Evolutionary conservation across 2,113 vertebrate species (phyloP), one percentile per base, ranked within the genome.

Genomic region (Catagonus wagneri): DNA sequence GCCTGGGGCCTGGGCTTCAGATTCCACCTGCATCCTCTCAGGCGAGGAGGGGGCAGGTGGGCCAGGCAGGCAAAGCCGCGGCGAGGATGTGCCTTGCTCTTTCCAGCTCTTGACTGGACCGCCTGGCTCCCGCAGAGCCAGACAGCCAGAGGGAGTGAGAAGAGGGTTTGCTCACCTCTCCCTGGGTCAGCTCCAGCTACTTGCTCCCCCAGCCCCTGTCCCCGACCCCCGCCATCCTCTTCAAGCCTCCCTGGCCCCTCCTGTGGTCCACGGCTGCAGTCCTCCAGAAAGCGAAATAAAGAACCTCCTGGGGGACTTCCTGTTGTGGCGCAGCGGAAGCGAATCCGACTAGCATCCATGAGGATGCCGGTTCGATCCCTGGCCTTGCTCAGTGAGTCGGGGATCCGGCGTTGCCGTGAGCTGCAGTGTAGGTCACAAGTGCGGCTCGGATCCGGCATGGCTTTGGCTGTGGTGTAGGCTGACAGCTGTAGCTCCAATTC

Each of bases 281-380:
- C 52, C 29, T 95, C 75, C 87, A 71, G 88, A 88, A 92, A 54
- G 19, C 27, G 50, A 96, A 94, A 61, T 89, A 74, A 89, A 75
- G 96, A 93, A 89, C 34, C 86, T 96, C 15, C 44, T 8, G 44
- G 44, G 44, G 44, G 44, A 44, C 5, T 44, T 44, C 44, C 44
- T 44, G 44, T 44, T 44, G 44, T 44, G 44, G 44, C 44, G 8
- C 44, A 44, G 44, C 44, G 44, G 44, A 44, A 44, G 8, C 44
- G 44, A 44, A 44, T 44, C 44, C 8, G 44, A 44, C 44, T 44
- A 44, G 44, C 44, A 44, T 44, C 44, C 44, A 44, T 44, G 44
- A 44, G 44, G 44, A 44, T 44, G 44, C 44, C 5, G 44, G 44
- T 44, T 44, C 44, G 8, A 44, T 44, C 44, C 44, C 44, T 44